A percentile compares a stretch with the other conserved stretches of the same genome.
phyloP scores from a whole-genome alignment of 2,797 vertebrate genomes.

The Echeneis naucrates region DNA sequence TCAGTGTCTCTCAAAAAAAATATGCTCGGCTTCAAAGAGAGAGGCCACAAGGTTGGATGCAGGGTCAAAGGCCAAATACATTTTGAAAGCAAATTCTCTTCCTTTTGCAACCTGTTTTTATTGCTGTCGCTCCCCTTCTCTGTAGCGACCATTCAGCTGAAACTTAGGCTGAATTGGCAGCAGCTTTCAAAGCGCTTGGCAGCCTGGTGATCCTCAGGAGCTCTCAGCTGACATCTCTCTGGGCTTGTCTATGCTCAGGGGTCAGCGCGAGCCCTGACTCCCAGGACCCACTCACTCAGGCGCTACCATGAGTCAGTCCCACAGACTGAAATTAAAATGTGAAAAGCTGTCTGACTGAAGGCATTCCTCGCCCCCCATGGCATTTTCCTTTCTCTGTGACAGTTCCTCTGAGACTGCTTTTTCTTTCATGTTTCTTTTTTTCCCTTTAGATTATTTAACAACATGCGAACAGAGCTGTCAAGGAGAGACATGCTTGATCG shows the following conservation, averaged over 20 bases:
- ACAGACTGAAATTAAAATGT: conserved; percentile 92
- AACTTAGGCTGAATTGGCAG: conserved; percentile 96
- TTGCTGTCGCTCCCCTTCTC: conserved; percentile 89
- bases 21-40: conserved; percentile 85
- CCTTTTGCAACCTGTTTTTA: conserved; percentile 92
- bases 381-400: conserved; percentile 83
- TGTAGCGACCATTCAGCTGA: conserved; percentile 91
- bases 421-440: conserved; percentile 86
- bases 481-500: conserved; percentile 83
- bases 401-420: conserved; percentile 85
- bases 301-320: conserved; percentile 89
- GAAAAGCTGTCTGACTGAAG: conserved; percentile 88
- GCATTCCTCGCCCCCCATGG: conserved; percentile 86
- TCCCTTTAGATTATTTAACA: conserved; percentile 87
- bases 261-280: conserved; percentile 88
- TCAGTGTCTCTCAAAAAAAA: conserved; percentile 82
- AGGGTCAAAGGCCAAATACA: conserved; percentile 86
- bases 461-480: conserved; percentile 85
- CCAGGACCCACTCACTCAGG: conserved; percentile 85
- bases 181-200: conserved; percentile 91
- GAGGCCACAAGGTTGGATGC: conserved; percentile 80
- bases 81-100: conserved; percentile 90
- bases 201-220: conserved; percentile 90
- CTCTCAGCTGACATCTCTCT: conserved; percentile 88
- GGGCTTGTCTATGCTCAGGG: conserved; percentile 86